Evolutionary conservation across 2,113 vertebrate genomes (phyloP), one percentile per base, ranked within the genome.

Genomic region (Malaclemys terrapin): DNA sequence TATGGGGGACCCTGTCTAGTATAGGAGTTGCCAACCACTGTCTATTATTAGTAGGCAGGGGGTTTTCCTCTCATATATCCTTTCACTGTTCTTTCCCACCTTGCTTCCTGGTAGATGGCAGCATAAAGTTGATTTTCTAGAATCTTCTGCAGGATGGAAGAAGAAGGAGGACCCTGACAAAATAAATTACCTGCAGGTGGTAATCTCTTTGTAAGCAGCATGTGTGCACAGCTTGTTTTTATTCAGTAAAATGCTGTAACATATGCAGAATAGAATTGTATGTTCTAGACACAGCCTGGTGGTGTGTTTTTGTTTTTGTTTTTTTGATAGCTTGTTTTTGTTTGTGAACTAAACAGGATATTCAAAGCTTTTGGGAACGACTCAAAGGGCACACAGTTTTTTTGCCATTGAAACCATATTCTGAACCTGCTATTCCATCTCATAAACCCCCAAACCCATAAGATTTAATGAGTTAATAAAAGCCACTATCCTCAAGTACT

Each of bases 391-490:
- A 65, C 42, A 13, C 24, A 13, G 25, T 72, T 95, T 42, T 94
- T 0, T 0, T 89, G 84, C 38, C 25, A 75, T 80, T 90, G 76
- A 56, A 81, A 92, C 53, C 31, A 6, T 56, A 57, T 47, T 90
- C 22, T 57, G 24, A 47, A 62, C 75, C 85, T 95, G n/a, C 72
- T 11, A 6, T 89, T 93, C 85, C 81, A n/a, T 76, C 25, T 82
- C 57, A 79, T 56, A 80, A 92, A 80, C 31, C 81, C 82, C 62
- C 50, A 47, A 47, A 83, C 52, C 49, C 6, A 0, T 50, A 6
- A 0, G 0, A 69, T 42, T 65, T 86, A 7, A 72, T 56, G 83
- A 91, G 65, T 1, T 0, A 88, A 53, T 1, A 8, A 65, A 93
- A 89, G 69, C 38, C 72, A 72, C 84, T 88, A 57, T 81, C 14